Conservation (phyloP, 2,797 vertebrate genomes). For the Hylomyscus alleni region DNA sequence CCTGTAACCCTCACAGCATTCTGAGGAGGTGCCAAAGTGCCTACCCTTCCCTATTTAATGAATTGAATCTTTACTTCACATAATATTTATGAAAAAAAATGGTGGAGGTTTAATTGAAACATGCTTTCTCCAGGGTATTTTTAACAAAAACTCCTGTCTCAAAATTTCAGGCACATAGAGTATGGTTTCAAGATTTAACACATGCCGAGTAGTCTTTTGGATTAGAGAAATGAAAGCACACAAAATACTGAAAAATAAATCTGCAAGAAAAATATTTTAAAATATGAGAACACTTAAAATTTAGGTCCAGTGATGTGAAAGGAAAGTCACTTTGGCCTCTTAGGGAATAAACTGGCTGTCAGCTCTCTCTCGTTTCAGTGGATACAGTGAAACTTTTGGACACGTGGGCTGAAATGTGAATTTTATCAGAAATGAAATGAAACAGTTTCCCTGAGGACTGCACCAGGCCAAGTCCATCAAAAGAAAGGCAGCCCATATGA, state of each 20-base stretch:
- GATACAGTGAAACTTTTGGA: conserved; percentile 11
- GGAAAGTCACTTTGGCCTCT: conserved; percentile 3
- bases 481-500: conserved; percentile 32
- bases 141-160: conserved; percentile 12
- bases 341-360: conserved; percentile 43
- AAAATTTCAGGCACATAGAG: conserved; percentile 62
- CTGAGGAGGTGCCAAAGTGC: conserved; percentile 70
- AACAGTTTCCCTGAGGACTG: background rate
- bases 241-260: conserved; percentile 64
- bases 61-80: conserved; percentile 66
- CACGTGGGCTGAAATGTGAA: background rate
- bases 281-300: conserved; percentile 64
- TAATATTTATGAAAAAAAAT: conserved; percentile 68
- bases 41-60: conserved; percentile 65
- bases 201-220: conserved; percentile 53
- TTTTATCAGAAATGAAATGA: conserved; percentile 68
- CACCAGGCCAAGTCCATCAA: conserved; percentile 49
- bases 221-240: conserved; percentile 74
- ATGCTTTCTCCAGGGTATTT: conserved; percentile 44
- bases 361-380: conserved; percentile 11
- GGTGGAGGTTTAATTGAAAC: conserved; percentile 68
- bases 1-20: conserved; percentile 10
- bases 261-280: conserved; percentile 43
- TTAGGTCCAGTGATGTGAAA: conserved; percentile 34
- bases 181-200: conserved; percentile 75